phyloP scores from a whole-genome alignment of 2,888 invertebrate genomes.

The Drosophila nigritarsus region DNA sequence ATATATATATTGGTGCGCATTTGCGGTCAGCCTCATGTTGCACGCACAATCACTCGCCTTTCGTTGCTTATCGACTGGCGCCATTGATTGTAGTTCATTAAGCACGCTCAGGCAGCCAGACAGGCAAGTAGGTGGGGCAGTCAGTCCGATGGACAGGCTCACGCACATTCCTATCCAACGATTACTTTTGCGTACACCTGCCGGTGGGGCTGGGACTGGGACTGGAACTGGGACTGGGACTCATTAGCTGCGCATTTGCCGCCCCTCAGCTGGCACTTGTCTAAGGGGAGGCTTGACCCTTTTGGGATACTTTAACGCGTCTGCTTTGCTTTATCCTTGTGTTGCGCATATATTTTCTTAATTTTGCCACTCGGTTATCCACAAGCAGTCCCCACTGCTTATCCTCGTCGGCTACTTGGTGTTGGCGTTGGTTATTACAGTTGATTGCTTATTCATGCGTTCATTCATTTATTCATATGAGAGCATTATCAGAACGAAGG shows the following conservation, averaged over 20 bases:
- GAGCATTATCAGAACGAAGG: conserved; percentile 45
- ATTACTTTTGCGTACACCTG: conserved; percentile 48
- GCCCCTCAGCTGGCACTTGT: conserved; percentile 19
- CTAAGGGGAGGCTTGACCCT: conserved; percentile 50
- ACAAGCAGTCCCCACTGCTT: neutral
- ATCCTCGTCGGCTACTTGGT: conserved; percentile 20
- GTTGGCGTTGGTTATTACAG: conserved; percentile 64
- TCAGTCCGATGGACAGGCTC: conserved; percentile 21
- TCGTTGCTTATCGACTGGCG: conserved; percentile 72
- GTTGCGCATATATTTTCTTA: conserved; percentile 62
- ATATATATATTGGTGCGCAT: conserved; percentile 43
- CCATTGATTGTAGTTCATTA: conserved; percentile 81
- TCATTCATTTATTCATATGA: conserved; percentile 78
- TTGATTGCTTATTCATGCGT: conserved; percentile 78
- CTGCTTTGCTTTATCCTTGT: conserved; percentile 49
- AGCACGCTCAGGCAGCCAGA: conserved; percentile 60
- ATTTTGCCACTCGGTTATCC: conserved; percentile 31
- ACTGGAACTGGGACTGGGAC: conserved; percentile 35
- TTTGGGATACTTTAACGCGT: conserved; percentile 28
- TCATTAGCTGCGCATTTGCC: conserved; percentile 65
- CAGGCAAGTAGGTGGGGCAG: neutral
- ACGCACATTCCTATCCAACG: conserved; percentile 43
- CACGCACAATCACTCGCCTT: conserved; percentile 72
- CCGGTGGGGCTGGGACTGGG: conserved; percentile 12
- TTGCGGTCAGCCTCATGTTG: conserved; percentile 74